phyloP scores from a whole-genome alignment of 2,797 vertebrate species.

The Urocyon cinereoargenteus region DNA sequence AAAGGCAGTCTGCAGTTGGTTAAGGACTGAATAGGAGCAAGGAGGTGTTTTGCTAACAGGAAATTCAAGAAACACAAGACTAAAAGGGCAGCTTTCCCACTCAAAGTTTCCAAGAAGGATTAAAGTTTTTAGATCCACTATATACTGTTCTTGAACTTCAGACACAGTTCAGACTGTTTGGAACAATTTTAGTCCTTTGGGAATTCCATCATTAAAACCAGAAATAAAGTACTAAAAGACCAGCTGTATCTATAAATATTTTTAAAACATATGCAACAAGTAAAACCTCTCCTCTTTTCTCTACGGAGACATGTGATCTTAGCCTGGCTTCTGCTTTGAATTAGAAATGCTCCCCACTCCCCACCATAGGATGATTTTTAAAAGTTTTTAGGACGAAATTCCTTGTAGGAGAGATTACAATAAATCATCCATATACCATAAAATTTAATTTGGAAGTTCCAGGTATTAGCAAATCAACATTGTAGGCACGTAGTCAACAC shows the following conservation, averaged over 20 bases:
- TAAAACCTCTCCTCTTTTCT: conserved; percentile 74
- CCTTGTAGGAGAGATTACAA: conserved; percentile 76
- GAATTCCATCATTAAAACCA: conserved; percentile 81
- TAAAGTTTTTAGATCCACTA: conserved; percentile 66
- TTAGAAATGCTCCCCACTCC: conserved; percentile 71
- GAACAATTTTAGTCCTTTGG: conserved; percentile 72
- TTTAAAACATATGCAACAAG: conserved; percentile 78
- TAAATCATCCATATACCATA: conserved; percentile 77
- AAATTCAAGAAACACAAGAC: conserved; percentile 61
- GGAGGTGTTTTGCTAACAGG: conserved; percentile 33
- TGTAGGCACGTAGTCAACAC: conserved; percentile 64
- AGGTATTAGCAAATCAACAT: conserved; percentile 78
- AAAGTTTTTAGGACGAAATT: conserved; percentile 72
- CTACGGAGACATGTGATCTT: conserved; percentile 60
- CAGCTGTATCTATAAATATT: conserved; percentile 80
- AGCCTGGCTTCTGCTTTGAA: conserved; percentile 74
- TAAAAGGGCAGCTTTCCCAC: conserved; percentile 57
- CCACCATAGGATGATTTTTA: conserved; percentile 16
- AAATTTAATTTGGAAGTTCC: conserved; percentile 81
- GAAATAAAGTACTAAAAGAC: conserved; percentile 74
- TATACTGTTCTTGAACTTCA: conserved; percentile 75
- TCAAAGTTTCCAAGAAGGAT: conserved; percentile 73
- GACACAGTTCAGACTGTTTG: conserved; percentile 70
- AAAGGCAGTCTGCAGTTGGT: conserved; percentile 36
- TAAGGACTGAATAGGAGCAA: conserved; percentile 38